Conservation (phyloP, 2,113 vertebrate genomes). For the Dicrurus megarhynchus region DNA sequence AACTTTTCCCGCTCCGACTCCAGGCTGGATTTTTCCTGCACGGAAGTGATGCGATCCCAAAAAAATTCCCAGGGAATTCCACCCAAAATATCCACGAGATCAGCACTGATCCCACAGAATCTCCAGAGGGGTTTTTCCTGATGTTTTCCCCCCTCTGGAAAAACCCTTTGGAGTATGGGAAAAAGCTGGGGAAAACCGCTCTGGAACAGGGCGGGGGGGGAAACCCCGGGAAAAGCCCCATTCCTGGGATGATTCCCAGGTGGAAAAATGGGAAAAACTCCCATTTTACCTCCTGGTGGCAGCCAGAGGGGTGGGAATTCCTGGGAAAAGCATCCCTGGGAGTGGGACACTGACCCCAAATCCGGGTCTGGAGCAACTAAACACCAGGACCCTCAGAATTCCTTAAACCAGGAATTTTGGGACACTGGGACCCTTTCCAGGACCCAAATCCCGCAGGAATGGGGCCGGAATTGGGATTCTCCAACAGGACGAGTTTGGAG, state of each 20-base stretch:
- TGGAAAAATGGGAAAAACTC: not conserved
- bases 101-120: not conserved
- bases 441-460: not conserved
- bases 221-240: not conserved
- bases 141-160: not conserved
- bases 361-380: no score
- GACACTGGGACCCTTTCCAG: no score
- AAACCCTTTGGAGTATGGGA: not conserved
- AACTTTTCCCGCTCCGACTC: not conserved
- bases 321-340: not conserved
- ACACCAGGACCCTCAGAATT: no score
- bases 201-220: not conserved
- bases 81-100: not conserved
- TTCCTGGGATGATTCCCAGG: not conserved
- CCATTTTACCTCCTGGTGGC: not conserved
- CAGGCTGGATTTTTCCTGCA: not conserved
- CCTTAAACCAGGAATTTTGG: no score
- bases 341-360: not conserved
- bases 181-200: not conserved
- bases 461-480: not conserved
- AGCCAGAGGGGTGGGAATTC: not conserved
- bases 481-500: not conserved
- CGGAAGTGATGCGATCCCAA: not conserved
- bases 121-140: not conserved
- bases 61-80: not conserved